Evolutionary conservation across 2,797 vertebrate species (phyloP).

Genomic region (Pelobates cultripes): DNA sequence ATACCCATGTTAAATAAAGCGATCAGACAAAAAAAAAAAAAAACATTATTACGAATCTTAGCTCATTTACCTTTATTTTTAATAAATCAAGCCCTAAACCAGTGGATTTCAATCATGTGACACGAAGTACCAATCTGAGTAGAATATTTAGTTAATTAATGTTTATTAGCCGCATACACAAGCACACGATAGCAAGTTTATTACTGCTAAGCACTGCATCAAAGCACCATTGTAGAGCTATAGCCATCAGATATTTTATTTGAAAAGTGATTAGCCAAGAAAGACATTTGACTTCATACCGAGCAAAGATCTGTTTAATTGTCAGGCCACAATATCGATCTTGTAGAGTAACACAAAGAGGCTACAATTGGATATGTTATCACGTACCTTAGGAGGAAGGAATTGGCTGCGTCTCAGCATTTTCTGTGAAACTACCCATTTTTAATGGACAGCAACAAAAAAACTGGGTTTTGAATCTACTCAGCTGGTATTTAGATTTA

Average conservation of each 20-base stretch:
- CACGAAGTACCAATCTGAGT: no score
- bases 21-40: no score
- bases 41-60: no score
- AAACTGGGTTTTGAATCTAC: conserved; percentile 29
- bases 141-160: background rate
- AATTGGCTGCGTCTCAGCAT: conserved; percentile 38
- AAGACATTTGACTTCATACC: conserved; percentile 45
- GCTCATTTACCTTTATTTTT: no score
- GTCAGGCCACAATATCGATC: conserved; percentile 43
- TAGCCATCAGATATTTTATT: conserved; percentile 45
- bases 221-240: conserved; percentile 29
- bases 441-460: conserved; percentile 48
- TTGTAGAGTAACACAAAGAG: conserved; percentile 40
- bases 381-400: conserved; percentile 19
- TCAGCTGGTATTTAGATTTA: conserved; percentile 54
- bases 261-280: conserved; percentile 45
- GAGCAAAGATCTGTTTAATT: conserved; percentile 42
- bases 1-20: no score
- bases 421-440: conserved; percentile 45
- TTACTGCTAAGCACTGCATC: conserved; percentile 18
- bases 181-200: conserved; percentile 25
- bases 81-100: no score
- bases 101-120: no score
- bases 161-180: conserved; percentile 17
- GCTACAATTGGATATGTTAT: conserved; percentile 27